These are phyloP conservation scores for Cryptocephalus moraei DNA, from an alignment of 2,888 invertebrate genomes.

Conservation along the genomic window DNA sequence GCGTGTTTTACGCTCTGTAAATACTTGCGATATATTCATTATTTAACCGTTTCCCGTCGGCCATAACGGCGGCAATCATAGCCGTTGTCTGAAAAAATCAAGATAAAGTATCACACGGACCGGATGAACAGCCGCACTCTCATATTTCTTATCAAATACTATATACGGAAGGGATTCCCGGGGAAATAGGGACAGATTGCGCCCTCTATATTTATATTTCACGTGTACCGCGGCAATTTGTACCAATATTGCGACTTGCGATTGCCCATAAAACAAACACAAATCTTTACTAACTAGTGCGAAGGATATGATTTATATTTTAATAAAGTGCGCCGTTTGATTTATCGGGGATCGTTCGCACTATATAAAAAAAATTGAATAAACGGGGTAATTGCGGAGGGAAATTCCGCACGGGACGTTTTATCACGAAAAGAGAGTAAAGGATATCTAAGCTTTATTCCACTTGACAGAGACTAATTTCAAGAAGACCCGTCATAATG, in stretches of 20 bases:
- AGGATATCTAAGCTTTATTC: too few species aligned
- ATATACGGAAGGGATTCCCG: conserved; percentile 27
- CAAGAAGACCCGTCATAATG: too few species aligned
- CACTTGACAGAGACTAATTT: too few species aligned
- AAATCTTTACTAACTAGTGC: conserved; percentile 22
- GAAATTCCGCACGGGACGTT: too few species aligned
- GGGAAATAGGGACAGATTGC: conserved; percentile 33
- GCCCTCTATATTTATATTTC: conserved; percentile 32
- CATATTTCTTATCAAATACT: conserved; percentile 12
- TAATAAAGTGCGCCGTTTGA: conserved; percentile 13
- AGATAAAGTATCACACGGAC: conserved; percentile 7
- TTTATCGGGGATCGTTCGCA: too few species aligned
- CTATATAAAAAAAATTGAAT: too few species aligned
- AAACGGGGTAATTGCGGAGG: too few species aligned
- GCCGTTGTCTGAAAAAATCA: conserved; percentile 1
- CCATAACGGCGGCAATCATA: too few species aligned
- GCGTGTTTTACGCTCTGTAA: too few species aligned
- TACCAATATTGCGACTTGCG: conserved; percentile 31
- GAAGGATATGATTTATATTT: conserved; percentile 19
- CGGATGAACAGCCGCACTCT: conserved; percentile 6
- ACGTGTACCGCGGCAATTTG: conserved; percentile 32
- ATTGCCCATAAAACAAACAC: conserved; percentile 30
- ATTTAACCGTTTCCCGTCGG: too few species aligned
- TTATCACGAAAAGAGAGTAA: too few species aligned
- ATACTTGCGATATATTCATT: too few species aligned